phyloP scores from a whole-genome alignment of 2,797 vertebrate genomes.

The Cossypha niveicapilla region DNA sequence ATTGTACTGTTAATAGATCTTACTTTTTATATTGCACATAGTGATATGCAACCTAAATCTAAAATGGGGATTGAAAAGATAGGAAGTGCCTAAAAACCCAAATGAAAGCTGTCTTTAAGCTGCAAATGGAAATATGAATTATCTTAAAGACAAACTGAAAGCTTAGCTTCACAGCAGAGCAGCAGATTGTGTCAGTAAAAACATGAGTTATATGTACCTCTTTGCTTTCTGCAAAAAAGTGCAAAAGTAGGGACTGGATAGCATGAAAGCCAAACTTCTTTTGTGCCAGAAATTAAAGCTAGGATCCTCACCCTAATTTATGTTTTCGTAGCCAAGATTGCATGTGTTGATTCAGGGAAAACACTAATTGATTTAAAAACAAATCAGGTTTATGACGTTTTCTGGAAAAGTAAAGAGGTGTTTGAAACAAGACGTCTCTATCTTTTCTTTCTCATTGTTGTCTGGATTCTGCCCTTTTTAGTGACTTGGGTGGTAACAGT shows the following conservation, averaged over 20 bases:
- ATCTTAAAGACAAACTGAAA: neutral
- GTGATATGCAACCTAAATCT: neutral
- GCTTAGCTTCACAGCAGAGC: neutral
- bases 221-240: neutral
- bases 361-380: neutral
- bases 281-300: neutral
- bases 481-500: neutral
- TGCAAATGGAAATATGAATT: neutral
- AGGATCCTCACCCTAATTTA: neutral
- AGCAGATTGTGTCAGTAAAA: neutral
- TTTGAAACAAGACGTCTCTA: fast-evolving
- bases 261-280: neutral
- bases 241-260: neutral
- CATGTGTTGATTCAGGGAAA: neutral
- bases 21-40: neutral
- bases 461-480: neutral
- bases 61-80: neutral
- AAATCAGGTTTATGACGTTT: neutral
- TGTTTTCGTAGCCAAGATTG: neutral
- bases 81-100: neutral
- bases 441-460: neutral
- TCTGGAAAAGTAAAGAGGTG: neutral
- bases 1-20: neutral
- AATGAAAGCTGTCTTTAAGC: neutral
- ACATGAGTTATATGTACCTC: neutral